Percentiles rank a stretch among this genome's conserved stretches.
These are phyloP conservation scores for Escarpia spicata DNA, from an alignment of 2,888 invertebrate species.

Conservation along the genomic window DNA sequence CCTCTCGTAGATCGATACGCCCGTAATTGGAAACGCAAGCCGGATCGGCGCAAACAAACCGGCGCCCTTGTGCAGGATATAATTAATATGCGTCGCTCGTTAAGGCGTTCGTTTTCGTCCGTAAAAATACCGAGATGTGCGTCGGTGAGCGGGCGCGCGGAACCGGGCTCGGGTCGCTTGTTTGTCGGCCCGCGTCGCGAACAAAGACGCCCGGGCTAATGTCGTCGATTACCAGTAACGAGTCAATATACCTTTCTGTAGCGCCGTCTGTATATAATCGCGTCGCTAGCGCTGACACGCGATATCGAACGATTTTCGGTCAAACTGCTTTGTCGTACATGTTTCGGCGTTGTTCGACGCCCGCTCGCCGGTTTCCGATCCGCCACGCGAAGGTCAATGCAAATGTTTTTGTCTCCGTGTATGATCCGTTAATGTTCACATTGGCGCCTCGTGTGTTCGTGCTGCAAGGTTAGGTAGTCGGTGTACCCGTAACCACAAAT, in stretches of 20 bases:
- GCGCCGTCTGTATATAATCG: background rate
- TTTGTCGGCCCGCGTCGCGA: background rate
- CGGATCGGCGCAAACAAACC: background rate
- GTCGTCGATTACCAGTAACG: background rate
- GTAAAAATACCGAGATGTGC: background rate
- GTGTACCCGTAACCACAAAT: background rate
- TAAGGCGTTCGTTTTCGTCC: constrained; percentile 5
- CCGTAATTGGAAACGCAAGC: constrained; percentile 3
- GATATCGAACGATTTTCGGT: background rate
- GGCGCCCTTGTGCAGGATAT: constrained; percentile 1
- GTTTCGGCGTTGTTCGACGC: constrained; percentile 6
- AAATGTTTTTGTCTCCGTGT: background rate
- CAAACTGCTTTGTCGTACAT: background rate
- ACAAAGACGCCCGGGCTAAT: background rate
- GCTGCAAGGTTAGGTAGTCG: background rate
- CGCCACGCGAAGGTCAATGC: background rate
- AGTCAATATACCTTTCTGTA: constrained; percentile 13
- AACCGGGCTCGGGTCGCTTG: constrained; percentile 8
- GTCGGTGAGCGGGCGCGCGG: background rate
- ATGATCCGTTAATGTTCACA: background rate
- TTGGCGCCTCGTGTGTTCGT: constrained; percentile 4
- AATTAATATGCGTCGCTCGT: constrained; percentile 1
- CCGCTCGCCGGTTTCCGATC: background rate
- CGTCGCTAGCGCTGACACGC: background rate
- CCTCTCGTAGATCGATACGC: constrained; percentile 5